Evolutionary conservation across 2,888 invertebrate species (phyloP), one percentile per base, ranked within the genome.

Genomic region (Mythimna ferrago): DNA sequence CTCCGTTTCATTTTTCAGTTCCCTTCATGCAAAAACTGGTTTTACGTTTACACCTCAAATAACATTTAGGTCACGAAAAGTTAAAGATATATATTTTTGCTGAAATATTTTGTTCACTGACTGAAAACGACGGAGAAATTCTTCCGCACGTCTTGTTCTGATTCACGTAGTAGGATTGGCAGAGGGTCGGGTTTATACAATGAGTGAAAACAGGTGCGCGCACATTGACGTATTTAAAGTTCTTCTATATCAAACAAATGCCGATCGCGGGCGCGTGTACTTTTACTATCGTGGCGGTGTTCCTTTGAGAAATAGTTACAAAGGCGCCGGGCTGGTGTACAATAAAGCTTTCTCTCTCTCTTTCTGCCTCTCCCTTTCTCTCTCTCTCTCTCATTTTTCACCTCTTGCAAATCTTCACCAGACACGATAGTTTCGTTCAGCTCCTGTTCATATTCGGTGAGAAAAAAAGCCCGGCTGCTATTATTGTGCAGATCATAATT

Each of bases 101-200:
- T 58, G 66, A 79, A 73, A 66, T 53, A 76, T 76, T 76, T 72
- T 60, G 62, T 66, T 64, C 76, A 60, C 53, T 74, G 68, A 57
- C 68, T 69, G 78, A 58, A 78, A 66, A 76, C 41, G 76, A 71
- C 69, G 19, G 51, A 66, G 54, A 44, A 60, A 80, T 82, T 82
- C 53, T 64, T 72, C 61, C 71, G 80, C 80, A 73, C 53, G 73
- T 74, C 70, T 66, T 61, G 11, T 7, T 2, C 1, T 16, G 51
- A 19, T 58, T 38, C 56, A 48, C 1, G 1, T 6, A 48, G 11
- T 6, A 38, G 0, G 2, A 56, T 2, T 11, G 35, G 19, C 56
- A 73, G 72, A 57, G 72, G 44, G 26, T 26, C 1, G 2, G 7
- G 0, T 44, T 4, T 10, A 44, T 7, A 35, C 6, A 53, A 7